Evolutionary conservation across 2,888 invertebrate species (phyloP).

Genomic region (Tiliacea aurago): DNA sequence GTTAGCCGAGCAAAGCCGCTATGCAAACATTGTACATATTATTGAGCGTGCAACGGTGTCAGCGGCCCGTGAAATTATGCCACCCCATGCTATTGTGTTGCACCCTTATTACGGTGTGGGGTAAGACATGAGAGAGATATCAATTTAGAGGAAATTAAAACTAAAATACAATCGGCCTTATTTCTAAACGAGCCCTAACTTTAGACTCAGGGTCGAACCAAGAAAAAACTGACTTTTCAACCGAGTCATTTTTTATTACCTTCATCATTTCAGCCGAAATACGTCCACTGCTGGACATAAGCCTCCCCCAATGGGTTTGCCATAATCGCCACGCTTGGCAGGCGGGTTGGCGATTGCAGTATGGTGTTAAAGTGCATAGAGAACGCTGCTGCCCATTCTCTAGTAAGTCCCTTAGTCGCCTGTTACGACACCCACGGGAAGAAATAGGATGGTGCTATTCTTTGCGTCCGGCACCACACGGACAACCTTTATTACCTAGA

Average conservation of each 20-base stretch:
- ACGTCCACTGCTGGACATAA: too few species aligned
- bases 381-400: too few species aligned
- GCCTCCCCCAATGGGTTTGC: too few species aligned
- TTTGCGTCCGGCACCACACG: too few species aligned
- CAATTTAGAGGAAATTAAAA: conserved; percentile 31
- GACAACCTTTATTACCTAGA: background rate
- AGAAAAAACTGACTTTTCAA: background rate
- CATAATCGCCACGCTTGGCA: too few species aligned
- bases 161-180: background rate
- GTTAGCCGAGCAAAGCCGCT: conserved; percentile 71
- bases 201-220: background rate
- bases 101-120: conserved; percentile 71
- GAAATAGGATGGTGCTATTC: too few species aligned
- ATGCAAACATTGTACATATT: conserved; percentile 84
- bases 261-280: too few species aligned
- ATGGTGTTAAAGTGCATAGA: too few species aligned
- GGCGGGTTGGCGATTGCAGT: too few species aligned
- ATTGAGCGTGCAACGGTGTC: conserved; percentile 79
- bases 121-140: conserved; percentile 59
- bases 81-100: conserved; percentile 81
- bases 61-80: conserved; percentile 87
- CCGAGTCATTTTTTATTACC: background rate
- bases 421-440: too few species aligned
- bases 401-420: too few species aligned
- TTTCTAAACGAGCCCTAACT: background rate